These are phyloP conservation scores for Antheraea yamamai DNA, from an alignment of 2,888 invertebrate species.

Conservation along the genomic window DNA sequence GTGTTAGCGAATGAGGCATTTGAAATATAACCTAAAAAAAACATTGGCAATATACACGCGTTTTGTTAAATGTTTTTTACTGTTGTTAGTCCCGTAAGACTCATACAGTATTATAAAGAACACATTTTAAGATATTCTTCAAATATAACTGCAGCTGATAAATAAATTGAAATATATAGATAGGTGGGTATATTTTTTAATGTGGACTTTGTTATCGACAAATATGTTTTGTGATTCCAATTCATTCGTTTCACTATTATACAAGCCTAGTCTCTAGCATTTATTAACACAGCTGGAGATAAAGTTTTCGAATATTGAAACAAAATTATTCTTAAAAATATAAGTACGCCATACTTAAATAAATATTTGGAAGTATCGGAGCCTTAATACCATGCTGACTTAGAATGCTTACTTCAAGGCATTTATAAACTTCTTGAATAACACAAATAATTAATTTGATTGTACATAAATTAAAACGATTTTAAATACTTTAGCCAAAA, in stretches of 20 bases:
- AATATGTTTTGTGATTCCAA: not conserved
- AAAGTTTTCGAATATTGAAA: not conserved
- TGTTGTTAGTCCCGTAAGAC: too few species aligned
- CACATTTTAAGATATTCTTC: not conserved
- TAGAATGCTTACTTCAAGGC: not conserved
- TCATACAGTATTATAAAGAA: too few species aligned
- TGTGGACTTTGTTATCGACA: not conserved
- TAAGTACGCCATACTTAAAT: not conserved
- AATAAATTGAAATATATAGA: too few species aligned
- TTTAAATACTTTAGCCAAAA: too few species aligned
- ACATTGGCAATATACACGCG: not conserved
- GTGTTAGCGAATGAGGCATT: not conserved
- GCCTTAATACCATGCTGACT: not conserved
- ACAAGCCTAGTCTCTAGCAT: not conserved
- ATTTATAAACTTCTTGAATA: not conserved
- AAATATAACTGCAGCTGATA: too few species aligned
- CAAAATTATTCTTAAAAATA: not conserved
- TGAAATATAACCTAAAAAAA: not conserved
- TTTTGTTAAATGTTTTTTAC: not conserved
- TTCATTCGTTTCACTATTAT: not conserved
- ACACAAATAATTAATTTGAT: not conserved
- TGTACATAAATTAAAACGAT: too few species aligned
- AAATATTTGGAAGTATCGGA: not conserved
- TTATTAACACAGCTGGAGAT: not conserved
- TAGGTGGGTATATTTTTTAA: not conserved